These are phyloP conservation scores for Tenualosa thibaudeaui DNA, from an alignment of 2,797 vertebrate genomes.

Conservation along the genomic window DNA sequence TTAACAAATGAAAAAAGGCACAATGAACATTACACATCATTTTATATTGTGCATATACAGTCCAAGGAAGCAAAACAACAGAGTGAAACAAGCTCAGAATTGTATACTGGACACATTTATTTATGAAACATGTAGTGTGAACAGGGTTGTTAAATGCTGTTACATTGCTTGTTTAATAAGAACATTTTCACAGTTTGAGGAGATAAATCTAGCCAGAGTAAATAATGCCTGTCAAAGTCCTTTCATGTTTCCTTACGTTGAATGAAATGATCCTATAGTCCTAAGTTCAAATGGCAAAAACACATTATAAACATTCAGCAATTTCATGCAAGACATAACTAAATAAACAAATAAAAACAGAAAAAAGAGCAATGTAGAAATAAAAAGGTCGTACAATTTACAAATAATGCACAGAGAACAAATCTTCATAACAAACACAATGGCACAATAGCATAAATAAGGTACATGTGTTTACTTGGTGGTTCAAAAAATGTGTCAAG, in stretches of 20 bases:
- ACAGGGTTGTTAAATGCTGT: neutral
- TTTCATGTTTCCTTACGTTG: neutral
- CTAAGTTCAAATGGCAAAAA: neutral
- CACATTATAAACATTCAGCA: neutral
- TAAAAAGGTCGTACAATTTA: constrained; percentile 32
- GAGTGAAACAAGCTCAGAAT: neutral
- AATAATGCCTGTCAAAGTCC: neutral
- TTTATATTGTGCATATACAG: neutral
- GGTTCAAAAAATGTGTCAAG: constrained; percentile 25
- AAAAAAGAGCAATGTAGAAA: constrained; percentile 31
- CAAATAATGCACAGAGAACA: constrained; percentile 30
- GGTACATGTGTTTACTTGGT: constrained; percentile 52
- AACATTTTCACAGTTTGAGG: constrained; percentile 6
- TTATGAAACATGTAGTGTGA: neutral
- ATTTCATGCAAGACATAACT: neutral
- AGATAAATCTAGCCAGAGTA: neutral
- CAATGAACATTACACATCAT: neutral
- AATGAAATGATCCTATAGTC: neutral
- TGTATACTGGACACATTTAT: neutral
- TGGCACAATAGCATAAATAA: constrained; percentile 57
- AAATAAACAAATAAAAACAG: constrained; percentile 15
- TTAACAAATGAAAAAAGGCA: neutral
- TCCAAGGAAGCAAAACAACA: neutral
- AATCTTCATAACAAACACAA: constrained; percentile 41
- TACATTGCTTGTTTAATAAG: neutral